Evolutionary conservation across 2,113 vertebrate species (phyloP).

Genomic region (Daubentonia madagascariensis): DNA sequence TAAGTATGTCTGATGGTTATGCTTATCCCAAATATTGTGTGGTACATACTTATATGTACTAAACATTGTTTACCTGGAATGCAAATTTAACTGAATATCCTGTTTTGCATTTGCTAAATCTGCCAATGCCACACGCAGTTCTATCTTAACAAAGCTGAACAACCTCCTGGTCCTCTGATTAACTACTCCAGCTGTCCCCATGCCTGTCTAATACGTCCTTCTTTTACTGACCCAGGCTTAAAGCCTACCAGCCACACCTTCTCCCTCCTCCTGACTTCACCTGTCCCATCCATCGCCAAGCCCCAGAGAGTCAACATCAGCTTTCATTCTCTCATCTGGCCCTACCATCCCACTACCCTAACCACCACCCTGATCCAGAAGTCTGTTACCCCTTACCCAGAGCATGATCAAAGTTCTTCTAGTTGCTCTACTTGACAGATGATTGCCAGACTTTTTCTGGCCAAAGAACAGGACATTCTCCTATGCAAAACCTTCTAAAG

Average conservation of each 20-base stretch:
- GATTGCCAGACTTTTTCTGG: neutral
- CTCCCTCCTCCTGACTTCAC: neutral
- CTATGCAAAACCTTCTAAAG: neutral
- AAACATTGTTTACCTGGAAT: conserved; percentile 1
- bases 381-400: neutral
- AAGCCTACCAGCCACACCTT: neutral
- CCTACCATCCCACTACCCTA: neutral
- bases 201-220: neutral
- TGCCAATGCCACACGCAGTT: neutral
- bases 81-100: neutral
- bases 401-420: neutral
- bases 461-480: neutral
- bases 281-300: neutral
- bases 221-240: neutral
- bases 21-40: neutral
- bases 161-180: neutral
- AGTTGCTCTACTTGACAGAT: neutral
- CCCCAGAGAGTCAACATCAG: neutral
- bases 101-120: neutral
- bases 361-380: neutral
- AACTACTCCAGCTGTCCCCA: neutral
- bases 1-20: neutral
- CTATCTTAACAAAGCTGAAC: neutral
- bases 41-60: neutral
- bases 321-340: neutral